A percentile compares a stretch with the other conserved stretches of the same genome.
These are phyloP conservation scores for Brachionus rubens DNA, from an alignment of 1,140 invertebrate species.

Conservation along the genomic window DNA sequence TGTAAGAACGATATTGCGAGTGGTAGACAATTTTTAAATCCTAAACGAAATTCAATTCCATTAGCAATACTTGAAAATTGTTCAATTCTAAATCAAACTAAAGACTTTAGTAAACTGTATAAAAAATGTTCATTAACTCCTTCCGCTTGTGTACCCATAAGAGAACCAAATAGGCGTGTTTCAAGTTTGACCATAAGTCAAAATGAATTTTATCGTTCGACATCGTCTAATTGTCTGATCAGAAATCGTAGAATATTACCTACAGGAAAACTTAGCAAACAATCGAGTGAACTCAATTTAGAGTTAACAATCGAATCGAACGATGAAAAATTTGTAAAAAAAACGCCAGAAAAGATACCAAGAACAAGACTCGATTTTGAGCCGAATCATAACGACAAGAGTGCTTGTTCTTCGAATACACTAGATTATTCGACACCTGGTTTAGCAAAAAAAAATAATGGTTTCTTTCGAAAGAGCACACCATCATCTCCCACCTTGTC, in stretches of 20 bases:
- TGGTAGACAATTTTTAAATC: not conserved
- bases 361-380: not conserved
- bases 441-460: not conserved
- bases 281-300: slow-evolving; percentile 6
- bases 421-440: not conserved
- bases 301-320: not conserved
- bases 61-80: not conserved
- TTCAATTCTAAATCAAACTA: slow-evolving; percentile 15
- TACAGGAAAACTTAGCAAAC: not conserved
- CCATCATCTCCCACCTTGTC: not conserved
- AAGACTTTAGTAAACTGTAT: slow-evolving; percentile 34
- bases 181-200: not conserved
- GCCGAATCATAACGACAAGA: not conserved
- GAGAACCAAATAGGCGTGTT: slow-evolving; percentile 9
- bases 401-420: slow-evolving; percentile 1
- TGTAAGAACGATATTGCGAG: not conserved
- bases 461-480: not conserved
- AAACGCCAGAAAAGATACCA: not conserved
- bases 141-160: not conserved
- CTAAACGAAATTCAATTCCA: slow-evolving; percentile 14
- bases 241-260: slow-evolving; percentile 6
- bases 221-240: not conserved
- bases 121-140: slow-evolving; percentile 15
- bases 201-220: slow-evolving; percentile 1
- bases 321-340: not conserved